Evolutionary conservation across 2,113 vertebrate species (phyloP).

Genomic region (Nothocercus julius): DNA sequence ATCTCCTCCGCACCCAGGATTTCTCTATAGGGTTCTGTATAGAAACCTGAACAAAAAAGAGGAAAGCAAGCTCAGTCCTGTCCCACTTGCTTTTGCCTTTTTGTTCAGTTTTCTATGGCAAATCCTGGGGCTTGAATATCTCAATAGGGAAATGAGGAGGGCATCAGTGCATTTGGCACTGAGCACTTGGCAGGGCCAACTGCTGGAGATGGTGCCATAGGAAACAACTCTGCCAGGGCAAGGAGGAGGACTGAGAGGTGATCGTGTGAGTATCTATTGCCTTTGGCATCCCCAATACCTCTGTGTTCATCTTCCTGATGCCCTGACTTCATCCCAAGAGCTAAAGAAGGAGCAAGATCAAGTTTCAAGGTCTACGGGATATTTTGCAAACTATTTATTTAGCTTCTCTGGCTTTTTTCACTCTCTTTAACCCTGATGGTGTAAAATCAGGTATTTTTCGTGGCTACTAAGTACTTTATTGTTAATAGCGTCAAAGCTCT

Average conservation of each 20-base stretch:
- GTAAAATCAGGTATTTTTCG: slow-evolving; percentile 7
- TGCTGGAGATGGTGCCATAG: not conserved
- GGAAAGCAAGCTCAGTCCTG: not conserved
- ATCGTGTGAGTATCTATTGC: not conserved
- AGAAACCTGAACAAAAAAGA: not conserved
- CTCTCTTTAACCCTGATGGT: not conserved
- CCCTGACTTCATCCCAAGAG: not conserved
- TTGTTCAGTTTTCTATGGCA: not conserved
- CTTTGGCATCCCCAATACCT: not conserved
- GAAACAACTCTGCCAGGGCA: not conserved
- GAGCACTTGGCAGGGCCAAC: not conserved
- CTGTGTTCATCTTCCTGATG: not conserved
- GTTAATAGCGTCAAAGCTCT: not conserved
- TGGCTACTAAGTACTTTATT: not conserved
- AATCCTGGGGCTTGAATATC: not conserved
- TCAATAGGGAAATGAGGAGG: not conserved
- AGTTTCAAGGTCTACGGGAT: not conserved
- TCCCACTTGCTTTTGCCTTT: not conserved
- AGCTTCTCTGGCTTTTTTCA: not conserved
- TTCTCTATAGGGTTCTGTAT: fast-evolving
- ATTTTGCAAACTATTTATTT: not conserved
- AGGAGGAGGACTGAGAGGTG: not conserved
- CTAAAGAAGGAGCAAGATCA: not conserved
- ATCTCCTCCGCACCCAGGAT: not conserved
- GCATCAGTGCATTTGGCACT: not conserved